Conservation (phyloP, 2,113 vertebrate species). For the Ptyas mucosa region DNA sequence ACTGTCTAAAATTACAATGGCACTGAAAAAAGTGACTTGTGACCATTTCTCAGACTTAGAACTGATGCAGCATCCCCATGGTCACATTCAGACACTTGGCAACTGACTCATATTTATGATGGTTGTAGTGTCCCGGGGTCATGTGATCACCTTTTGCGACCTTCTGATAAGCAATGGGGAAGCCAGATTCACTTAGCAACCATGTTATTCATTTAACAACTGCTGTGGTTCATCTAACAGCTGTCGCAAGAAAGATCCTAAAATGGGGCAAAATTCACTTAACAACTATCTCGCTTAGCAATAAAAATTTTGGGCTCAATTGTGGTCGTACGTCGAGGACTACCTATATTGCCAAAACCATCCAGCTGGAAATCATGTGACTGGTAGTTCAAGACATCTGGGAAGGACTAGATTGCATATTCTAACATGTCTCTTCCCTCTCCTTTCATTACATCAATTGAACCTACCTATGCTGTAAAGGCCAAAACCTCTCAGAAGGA, state of each 20-base stretch:
- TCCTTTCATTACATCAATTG: slow-evolving; percentile 11
- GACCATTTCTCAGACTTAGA: not conserved
- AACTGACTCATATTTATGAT: not conserved
- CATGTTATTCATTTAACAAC: not conserved
- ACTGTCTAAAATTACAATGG: not conserved
- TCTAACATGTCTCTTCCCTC: not conserved
- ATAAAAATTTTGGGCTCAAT: not conserved
- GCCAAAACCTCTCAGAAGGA: slow-evolving; percentile 49
- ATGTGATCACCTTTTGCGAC: not conserved
- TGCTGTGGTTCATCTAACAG: not conserved
- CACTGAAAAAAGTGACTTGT: not conserved
- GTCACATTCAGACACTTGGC: not conserved
- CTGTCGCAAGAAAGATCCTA: not conserved
- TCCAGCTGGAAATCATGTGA: not conserved
- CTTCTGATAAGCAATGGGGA: not conserved
- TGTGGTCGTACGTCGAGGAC: not conserved
- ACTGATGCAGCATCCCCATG: not conserved
- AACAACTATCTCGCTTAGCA: not conserved
- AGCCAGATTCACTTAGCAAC: not conserved
- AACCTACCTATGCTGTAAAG: slow-evolving; percentile 42
- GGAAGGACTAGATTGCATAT: not conserved
- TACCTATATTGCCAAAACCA: not conserved
- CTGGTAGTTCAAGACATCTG: not conserved
- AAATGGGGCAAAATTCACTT: not conserved
- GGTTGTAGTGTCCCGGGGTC: not conserved